Evolutionary conservation across 2,113 vertebrate genomes (phyloP).

Genomic region (Peromyscus leucopus): DNA sequence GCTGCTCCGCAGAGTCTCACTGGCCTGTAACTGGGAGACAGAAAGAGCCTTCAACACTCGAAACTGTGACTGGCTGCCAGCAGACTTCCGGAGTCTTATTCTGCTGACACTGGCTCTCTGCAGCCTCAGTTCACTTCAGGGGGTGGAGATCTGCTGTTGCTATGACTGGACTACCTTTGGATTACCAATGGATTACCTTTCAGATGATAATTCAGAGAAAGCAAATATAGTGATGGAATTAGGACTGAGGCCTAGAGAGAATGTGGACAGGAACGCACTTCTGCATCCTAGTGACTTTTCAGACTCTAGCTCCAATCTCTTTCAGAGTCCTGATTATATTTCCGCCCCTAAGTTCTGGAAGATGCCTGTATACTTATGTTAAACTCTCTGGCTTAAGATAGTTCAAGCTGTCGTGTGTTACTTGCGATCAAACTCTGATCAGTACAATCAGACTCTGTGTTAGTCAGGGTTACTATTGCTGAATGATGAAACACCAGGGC

Average conservation of each 20-base stretch:
- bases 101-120: background rate
- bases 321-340: background rate
- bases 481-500: background rate
- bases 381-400: conserved; percentile 45
- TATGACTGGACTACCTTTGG: background rate
- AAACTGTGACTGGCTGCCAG: background rate
- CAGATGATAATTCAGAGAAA: background rate
- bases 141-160: background rate
- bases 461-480: no score
- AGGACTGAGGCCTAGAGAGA: background rate
- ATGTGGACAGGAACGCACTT: background rate
- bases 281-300: background rate
- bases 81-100: background rate
- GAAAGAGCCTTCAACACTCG: conserved; percentile 55
- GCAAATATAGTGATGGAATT: background rate
- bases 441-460: conserved; percentile 3
- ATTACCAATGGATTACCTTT: background rate
- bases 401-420: conserved; percentile 57
- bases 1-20: conserved; percentile 94
- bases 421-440: conserved; percentile 15
- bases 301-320: background rate
- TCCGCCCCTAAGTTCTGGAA: background rate
- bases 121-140: background rate
- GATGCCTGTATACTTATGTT: background rate
- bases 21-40: conserved; percentile 93